Evolutionary conservation across 2,797 vertebrate species (phyloP), one percentile per base, ranked within the genome.

Genomic region (Phalanger gymnotis): DNA sequence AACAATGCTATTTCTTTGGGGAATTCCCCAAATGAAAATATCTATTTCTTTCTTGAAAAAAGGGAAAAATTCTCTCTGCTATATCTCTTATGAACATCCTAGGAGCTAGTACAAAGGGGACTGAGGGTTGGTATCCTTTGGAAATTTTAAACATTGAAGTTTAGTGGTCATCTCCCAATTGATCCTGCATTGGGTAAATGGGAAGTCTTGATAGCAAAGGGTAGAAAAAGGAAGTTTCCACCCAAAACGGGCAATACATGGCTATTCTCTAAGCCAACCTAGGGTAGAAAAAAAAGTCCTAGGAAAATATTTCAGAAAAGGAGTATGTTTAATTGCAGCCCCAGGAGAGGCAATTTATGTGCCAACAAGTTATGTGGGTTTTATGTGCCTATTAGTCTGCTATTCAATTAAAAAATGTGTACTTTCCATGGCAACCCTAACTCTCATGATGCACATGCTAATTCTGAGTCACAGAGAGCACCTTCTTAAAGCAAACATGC

Each of bases 381-480:
- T 98, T 98, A 98, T 98, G 96, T 98, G 97, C 97, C 98, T 98
- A 98, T 98, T 98, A 98, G 97, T 98, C 98, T 98, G 97, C 94
- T 98, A 97, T 98, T 98, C 97, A 98, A 97, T 98, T 98, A 98
- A 98, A 98, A 98, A 98, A 95, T 98, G 95, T 98, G 97, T 98
- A 97, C 96, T 98, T 98, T 96, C 97, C 96, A 98, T 98, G 93
- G 98, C 96, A 98, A 98, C 97, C 97, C 96, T 91, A 89, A 95
- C 94, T 98, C 97, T 98, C 97, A 95, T 58, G 94, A 97, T 97
- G 97, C 96, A 94, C 55, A 96, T 94, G 95, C 95, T 98, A 98
- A 98, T 98, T 98, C 95, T 97, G 93, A 98, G 95, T 97, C 96
- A 97, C 95, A 66, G 53, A 96, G 96, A 98, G 92, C 93, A 98